These are phyloP conservation scores for Protaetia brevitarsis DNA, from an alignment of 1,140 invertebrate genomes.

Conservation along the genomic window DNA sequence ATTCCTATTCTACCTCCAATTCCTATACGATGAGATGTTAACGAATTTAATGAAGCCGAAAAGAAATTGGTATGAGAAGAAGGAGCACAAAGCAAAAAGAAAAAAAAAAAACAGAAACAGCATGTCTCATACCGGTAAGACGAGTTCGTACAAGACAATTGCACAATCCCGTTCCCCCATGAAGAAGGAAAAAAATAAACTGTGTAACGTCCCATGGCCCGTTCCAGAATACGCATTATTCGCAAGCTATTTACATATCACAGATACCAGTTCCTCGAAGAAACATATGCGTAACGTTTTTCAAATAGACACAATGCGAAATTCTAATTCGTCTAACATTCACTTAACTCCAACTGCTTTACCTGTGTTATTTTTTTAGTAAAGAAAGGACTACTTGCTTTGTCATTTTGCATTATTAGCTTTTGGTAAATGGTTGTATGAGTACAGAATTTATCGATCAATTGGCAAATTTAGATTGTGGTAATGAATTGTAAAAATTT, in stretches of 20 bases:
- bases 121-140: constrained; percentile 24
- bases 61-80: not conserved
- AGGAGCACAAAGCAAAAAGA: not conserved
- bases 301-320: constrained; percentile 29
- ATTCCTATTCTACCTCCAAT: not conserved
- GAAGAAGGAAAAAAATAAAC: constrained; percentile 2
- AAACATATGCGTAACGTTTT: constrained; percentile 26
- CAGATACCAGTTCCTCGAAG: not conserved
- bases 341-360: no score
- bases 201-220: not conserved
- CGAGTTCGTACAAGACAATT: constrained; percentile 26
- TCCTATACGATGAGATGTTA: not conserved
- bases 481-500: no score
- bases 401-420: no score
- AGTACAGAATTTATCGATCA: no score
- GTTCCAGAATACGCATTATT: constrained; percentile 26
- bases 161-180: constrained; percentile 22
- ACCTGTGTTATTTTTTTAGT: no score
- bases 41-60: constrained; percentile 9
- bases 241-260: constrained; percentile 27
- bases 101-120: constrained; percentile 21
- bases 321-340: constrained; percentile 24
- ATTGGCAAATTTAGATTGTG: no score
- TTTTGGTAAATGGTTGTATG: no score
- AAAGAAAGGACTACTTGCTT: no score